phyloP scores from a whole-genome alignment of 2,113 vertebrate species.

The Ahaetulla prasina region DNA sequence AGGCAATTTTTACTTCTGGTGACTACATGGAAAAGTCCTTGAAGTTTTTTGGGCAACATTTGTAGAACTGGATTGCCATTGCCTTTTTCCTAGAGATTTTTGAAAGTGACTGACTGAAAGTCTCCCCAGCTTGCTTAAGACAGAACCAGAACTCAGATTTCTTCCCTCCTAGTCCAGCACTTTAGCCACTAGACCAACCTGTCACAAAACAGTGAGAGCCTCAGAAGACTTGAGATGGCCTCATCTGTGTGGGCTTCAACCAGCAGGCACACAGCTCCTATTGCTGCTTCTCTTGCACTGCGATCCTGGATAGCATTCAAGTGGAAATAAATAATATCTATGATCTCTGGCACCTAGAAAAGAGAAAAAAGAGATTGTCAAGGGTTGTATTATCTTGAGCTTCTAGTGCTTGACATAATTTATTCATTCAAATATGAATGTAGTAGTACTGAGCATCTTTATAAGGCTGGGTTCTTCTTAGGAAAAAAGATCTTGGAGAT shows the following conservation, averaged over 20 bases:
- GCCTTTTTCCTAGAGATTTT: not conserved
- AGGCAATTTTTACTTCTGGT: not conserved
- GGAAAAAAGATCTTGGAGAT: not conserved
- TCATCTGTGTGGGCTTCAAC: not conserved
- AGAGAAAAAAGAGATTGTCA: constrained; percentile 2
- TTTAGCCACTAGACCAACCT: not conserved
- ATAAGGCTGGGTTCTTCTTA: constrained; percentile 1
- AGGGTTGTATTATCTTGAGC: not conserved
- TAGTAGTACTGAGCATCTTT: not conserved
- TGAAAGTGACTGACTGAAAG: not conserved
- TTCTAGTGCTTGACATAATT: constrained; percentile 16
- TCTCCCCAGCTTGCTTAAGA: not conserved
- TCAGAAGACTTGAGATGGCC: constrained; percentile 1
- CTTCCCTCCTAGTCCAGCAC: not conserved
- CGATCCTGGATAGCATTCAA: constrained; percentile 12
- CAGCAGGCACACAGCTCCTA: not conserved
- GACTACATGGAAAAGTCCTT: not conserved
- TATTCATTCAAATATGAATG: constrained; percentile 13
- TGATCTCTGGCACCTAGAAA: constrained; percentile 5
- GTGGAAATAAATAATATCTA: constrained; percentile 27
- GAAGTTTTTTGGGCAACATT: not conserved
- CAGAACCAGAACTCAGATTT: not conserved
- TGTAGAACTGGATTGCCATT: not conserved
- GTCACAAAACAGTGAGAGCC: not conserved
- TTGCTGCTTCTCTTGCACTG: constrained; percentile 7